Conservation (phyloP, 2,888 invertebrate genomes). For the Drosophila vallismaia region DNA sequence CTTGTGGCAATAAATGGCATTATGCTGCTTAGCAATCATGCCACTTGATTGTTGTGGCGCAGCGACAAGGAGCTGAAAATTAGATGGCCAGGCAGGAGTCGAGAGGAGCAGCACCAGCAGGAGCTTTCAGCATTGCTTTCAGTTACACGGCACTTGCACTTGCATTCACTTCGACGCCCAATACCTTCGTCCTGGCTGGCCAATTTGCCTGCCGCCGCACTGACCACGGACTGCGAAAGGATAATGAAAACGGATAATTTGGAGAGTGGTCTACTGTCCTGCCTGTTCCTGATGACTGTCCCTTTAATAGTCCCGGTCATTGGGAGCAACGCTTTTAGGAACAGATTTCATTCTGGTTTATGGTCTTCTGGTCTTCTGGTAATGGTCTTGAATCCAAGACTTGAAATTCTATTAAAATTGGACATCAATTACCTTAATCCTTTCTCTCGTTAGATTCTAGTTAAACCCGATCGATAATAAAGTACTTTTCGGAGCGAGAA, state of each 20-base stretch:
- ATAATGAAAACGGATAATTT: slow-evolving; percentile 36
- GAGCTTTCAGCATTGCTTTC: neutral
- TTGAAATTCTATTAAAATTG: neutral
- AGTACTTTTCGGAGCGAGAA: neutral
- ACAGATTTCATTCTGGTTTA: neutral
- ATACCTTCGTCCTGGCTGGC: slow-evolving; percentile 31
- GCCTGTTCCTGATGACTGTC: slow-evolving; percentile 18
- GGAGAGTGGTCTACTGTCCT: too few relatives aligned
- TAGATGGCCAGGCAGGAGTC: slow-evolving; percentile 46
- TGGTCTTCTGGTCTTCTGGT: too few relatives aligned
- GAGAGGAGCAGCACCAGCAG: neutral
- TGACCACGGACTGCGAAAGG: slow-evolving; percentile 33
- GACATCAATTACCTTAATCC: neutral
- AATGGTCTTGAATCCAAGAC: neutral
- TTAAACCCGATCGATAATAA: neutral
- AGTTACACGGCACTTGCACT: slow-evolving; percentile 4
- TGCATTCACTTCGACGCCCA: slow-evolving; percentile 35
- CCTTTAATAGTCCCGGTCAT: neutral
- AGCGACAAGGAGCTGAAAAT: slow-evolving; percentile 39
- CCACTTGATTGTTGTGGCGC: slow-evolving; percentile 63
- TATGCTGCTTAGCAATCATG: slow-evolving; percentile 75
- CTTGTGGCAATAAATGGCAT: slow-evolving; percentile 73
- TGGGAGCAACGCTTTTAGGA: neutral
- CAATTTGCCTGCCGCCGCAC: slow-evolving; percentile 25
- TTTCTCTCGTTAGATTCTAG: neutral